phyloP scores from a whole-genome alignment of 2,113 vertebrate species.

The Actinemys pallida region DNA sequence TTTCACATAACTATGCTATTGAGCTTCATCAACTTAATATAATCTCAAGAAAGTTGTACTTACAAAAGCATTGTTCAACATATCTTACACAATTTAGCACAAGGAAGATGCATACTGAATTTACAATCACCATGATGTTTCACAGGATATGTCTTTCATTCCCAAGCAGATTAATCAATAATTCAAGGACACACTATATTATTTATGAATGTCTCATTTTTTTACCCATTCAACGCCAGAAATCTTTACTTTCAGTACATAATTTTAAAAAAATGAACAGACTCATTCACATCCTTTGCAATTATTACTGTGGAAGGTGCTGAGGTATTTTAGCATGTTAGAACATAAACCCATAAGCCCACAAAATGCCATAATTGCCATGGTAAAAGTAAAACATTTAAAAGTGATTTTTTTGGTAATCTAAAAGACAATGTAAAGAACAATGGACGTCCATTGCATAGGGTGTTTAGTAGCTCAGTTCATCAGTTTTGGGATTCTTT shows the following conservation, averaged over 20 bases:
- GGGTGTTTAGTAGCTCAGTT: not conserved
- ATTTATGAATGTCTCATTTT: not conserved
- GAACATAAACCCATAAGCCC: not conserved
- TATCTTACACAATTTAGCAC: not conserved
- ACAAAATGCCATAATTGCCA: not conserved
- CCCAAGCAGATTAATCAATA: constrained; percentile 8
- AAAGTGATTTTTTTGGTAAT: not conserved
- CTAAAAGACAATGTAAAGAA: not conserved
- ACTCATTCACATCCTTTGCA: not conserved
- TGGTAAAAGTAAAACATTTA: not conserved
- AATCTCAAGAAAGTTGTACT: not conserved
- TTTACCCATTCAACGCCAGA: not conserved
- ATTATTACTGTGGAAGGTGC: not conserved
- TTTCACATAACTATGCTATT: too few relatives aligned
- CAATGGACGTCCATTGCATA: not conserved
- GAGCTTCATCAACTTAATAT: too few relatives aligned
- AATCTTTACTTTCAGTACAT: not conserved
- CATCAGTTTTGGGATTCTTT: too few relatives aligned
- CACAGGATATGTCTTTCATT: not conserved
- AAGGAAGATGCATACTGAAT: not conserved
- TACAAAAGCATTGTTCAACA: not conserved
- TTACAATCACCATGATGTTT: constrained; percentile 13
- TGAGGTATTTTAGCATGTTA: not conserved
- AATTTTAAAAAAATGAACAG: not conserved
- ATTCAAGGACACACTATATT: constrained; percentile 28